A percentile compares a stretch with the other conserved stretches of the same genome.
Evolutionary conservation across 2,888 invertebrate species (phyloP).

Genomic region (Ectropis crepuscularia): DNA sequence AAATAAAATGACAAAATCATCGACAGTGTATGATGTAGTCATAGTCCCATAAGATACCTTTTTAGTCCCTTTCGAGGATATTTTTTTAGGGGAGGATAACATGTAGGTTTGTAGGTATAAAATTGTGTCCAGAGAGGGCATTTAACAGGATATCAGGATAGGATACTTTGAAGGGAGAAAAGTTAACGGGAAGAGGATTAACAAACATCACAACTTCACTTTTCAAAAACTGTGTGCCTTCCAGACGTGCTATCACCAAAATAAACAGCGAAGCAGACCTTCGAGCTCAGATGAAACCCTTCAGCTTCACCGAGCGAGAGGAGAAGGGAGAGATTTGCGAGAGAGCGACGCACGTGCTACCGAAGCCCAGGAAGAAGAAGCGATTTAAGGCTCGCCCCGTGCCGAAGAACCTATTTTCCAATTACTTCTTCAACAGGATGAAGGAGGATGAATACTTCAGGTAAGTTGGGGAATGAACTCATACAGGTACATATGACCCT

Average conservation of each 20-base stretch:
- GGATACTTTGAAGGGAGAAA: too few relatives aligned
- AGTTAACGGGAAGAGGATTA: neutral
- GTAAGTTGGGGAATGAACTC: conserved; percentile 55
- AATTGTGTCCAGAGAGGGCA: too few relatives aligned
- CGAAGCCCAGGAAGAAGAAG: conserved; percentile 78
- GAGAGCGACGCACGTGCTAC: conserved; percentile 59
- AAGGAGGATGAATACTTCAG: conserved; percentile 90
- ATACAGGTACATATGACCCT: neutral
- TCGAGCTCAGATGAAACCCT: conserved; percentile 87
- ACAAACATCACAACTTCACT: neutral
- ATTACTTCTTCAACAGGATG: conserved; percentile 88
- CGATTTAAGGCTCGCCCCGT: conserved; percentile 88
- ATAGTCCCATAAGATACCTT: too few relatives aligned
- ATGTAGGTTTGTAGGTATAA: too few relatives aligned
- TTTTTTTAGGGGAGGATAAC: too few relatives aligned
- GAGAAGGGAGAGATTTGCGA: conserved; percentile 79
- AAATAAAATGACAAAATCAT: too few relatives aligned
- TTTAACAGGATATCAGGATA: too few relatives aligned
- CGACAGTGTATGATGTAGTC: too few relatives aligned
- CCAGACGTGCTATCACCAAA: conserved; percentile 84
- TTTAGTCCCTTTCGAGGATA: too few relatives aligned
- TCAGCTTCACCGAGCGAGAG: conserved; percentile 86
- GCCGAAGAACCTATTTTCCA: conserved; percentile 88
- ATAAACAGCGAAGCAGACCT: conserved; percentile 86
- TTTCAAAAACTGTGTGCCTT: conserved; percentile 3